Conservation (phyloP, 2,888 invertebrate species). For the Drosophila formosana region DNA sequence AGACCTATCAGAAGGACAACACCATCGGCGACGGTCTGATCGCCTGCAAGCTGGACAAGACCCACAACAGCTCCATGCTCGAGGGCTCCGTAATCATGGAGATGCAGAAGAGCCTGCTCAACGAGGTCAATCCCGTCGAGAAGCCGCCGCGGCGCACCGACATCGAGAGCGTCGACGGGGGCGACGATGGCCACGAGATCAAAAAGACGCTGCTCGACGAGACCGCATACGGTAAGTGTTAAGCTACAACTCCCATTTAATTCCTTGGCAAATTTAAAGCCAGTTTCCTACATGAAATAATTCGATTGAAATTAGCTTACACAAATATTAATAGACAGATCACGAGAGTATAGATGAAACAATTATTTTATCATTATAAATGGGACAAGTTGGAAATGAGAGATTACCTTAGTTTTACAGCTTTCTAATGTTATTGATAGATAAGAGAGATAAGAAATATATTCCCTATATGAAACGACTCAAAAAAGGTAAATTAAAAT, state of each 20-base stretch:
- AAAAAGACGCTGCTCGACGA: slow-evolving; percentile 93
- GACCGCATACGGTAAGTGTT: slow-evolving; percentile 90
- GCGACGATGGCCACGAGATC: slow-evolving; percentile 92
- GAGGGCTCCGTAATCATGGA: slow-evolving; percentile 92
- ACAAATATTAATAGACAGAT: no score
- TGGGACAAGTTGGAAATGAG: no score
- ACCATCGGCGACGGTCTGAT: slow-evolving; percentile 84
- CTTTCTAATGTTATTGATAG: no score
- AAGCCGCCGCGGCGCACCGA: slow-evolving; percentile 93
- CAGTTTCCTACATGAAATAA: no score
- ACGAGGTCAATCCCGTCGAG: slow-evolving; percentile 93
- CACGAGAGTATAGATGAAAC: no score
- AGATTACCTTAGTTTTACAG: no score
- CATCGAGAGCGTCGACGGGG: slow-evolving; percentile 90
- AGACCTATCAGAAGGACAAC: slow-evolving; percentile 86
- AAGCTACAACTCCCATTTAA: no score
- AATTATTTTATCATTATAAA: no score
- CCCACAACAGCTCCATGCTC: slow-evolving; percentile 89
- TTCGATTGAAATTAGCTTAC: no score
- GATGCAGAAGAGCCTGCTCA: slow-evolving; percentile 93
- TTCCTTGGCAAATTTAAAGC: background rate
- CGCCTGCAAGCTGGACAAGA: slow-evolving; percentile 85
- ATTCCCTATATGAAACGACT: no score
- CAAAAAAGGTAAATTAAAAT: no score
- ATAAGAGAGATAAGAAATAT: no score